Conservation (phyloP, 2,797 vertebrate genomes). For the Cyclura pinguis region DNA sequence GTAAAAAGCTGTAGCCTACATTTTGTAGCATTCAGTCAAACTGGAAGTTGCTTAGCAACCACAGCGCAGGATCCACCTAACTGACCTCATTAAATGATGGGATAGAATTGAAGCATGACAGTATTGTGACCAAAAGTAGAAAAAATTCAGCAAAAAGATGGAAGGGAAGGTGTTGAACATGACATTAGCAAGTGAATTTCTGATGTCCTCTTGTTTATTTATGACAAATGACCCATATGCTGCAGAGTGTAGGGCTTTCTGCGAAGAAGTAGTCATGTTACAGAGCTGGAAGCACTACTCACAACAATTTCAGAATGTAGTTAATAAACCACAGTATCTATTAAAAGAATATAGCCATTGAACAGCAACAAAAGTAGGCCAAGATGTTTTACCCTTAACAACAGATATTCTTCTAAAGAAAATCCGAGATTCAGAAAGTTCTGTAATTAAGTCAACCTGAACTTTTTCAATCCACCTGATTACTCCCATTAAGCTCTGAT, state of each 20-base stretch:
- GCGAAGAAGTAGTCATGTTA: not conserved
- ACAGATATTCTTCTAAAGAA: not conserved
- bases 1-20: not conserved
- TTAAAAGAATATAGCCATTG: not conserved
- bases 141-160: not conserved
- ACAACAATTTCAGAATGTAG: not conserved
- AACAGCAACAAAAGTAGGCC: not conserved
- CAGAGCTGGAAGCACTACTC: not conserved
- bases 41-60: constrained; percentile 14
- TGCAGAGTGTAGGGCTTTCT: not conserved
- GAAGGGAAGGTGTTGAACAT: not conserved
- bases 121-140: not conserved
- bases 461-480: not conserved
- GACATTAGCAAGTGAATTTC: not conserved
- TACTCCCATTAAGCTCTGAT: not conserved
- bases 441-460: not conserved
- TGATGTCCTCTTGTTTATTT: not conserved
- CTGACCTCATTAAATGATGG: constrained; percentile 7
- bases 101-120: not conserved
- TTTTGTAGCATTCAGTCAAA: constrained; percentile 16
- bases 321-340: too few species aligned
- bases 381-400: not conserved
- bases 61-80: not conserved
- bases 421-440: not conserved
- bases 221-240: not conserved